Base-by-base conservation (phyloP, 37 sponge, comb jelly and placozoan genomes). In the Theonella swinhoei region DNA sequence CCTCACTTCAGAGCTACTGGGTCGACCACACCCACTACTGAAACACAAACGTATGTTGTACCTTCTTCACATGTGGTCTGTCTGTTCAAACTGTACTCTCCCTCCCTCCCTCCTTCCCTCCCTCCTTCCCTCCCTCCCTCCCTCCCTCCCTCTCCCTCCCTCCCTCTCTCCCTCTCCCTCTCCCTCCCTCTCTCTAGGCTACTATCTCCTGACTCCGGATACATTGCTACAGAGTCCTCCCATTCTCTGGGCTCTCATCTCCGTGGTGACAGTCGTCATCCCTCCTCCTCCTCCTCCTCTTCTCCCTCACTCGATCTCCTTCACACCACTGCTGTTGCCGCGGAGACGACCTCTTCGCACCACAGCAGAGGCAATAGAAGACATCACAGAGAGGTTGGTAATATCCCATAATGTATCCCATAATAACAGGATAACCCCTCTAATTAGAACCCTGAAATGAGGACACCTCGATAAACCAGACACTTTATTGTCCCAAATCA, bases 1-100 rank as follows among this genome's bases (percentile, higher is more conserved):
- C 88, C 88, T 76, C 77, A 85, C 64, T 58, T 41, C 1, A 72
- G 86, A 39, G 70, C 71, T 33, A 71, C 78, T 2, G 86, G 86
- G 0, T 34, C 79, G n/a, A 58, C 39, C 73, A 85, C 86, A 37
- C 86, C 86, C 62, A 85, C 72, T 14, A 68, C 86, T 32, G 39
- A 69, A 2, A 20, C 75, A 62, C 63, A 33, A 32, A 37, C 31
- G 39, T 38, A 37, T 36, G 39, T 39, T n/a, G 33, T 71, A 35
- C 70, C 22, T 31, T 31, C 36, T 70, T 31, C 22, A 2, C 4
- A 32, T 11, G 70, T 31, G 2, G 4, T 7, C 70, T 31, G 3
- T 70, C 36, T 70, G 67, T 66, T 66, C 31, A 30, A 8, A 29
- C 31, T 66, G 23, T 66, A 66, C n/a, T 66, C 19, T 47, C 29